A percentile compares a stretch with the other conserved stretches of the same genome.
These are phyloP conservation scores for Pollenia amentaria DNA, from an alignment of 2,888 invertebrate genomes.

Conservation along the genomic window DNA sequence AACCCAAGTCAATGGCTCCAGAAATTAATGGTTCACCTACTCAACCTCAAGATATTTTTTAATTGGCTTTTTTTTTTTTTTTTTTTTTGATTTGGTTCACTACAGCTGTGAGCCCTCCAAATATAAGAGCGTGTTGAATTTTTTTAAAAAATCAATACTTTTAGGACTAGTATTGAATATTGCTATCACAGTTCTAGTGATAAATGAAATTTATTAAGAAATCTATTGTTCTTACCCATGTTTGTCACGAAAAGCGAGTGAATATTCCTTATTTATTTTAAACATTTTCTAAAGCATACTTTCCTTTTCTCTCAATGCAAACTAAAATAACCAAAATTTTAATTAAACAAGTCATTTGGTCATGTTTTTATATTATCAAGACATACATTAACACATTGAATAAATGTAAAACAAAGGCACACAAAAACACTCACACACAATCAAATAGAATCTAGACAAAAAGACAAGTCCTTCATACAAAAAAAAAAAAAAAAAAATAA, in stretches of 20 bases:
- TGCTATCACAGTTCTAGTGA: too few relatives aligned
- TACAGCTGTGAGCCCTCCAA: too few relatives aligned
- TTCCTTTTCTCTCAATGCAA: neutral
- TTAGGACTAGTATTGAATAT: too few relatives aligned
- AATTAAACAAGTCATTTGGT: constrained; percentile 63
- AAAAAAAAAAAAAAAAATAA: neutral
- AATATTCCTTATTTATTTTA: neutral
- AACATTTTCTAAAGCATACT: neutral
- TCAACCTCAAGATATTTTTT: too few relatives aligned
- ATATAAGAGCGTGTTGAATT: too few relatives aligned
- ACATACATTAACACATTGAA: constrained; percentile 55
- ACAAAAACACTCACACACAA: constrained; percentile 17
- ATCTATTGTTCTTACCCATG: too few relatives aligned
- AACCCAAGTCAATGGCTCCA: too few relatives aligned
- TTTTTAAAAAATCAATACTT: too few relatives aligned
- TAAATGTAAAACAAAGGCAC: constrained; percentile 36
- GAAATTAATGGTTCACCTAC: too few relatives aligned
- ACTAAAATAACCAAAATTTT: constrained; percentile 37
- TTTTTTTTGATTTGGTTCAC: too few relatives aligned
- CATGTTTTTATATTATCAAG: constrained; percentile 46
- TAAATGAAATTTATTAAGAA: too few relatives aligned
- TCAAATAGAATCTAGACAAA: neutral
- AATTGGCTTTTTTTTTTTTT: too few relatives aligned
- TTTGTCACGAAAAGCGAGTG: neutral
- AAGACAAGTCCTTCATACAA: constrained; percentile 9